Evolutionary conservation across 2,888 invertebrate genomes (phyloP).

Genomic region (Agriotes lineatus): DNA sequence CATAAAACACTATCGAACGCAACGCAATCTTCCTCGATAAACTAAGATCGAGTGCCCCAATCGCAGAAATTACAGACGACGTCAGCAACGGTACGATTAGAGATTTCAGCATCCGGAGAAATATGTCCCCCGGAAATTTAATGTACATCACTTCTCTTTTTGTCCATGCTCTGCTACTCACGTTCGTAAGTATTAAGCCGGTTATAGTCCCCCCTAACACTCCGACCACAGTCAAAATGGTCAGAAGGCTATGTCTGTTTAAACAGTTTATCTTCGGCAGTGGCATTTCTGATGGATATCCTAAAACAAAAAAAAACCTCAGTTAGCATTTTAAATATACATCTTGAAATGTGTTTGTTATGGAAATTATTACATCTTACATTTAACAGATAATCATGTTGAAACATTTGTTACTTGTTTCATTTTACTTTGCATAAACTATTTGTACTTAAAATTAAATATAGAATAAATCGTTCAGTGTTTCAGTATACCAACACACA

Average conservation of each 20-base stretch:
- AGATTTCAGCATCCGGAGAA: slow-evolving; percentile 95
- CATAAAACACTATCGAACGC: slow-evolving; percentile 91
- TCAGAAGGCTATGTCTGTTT: slow-evolving; percentile 74
- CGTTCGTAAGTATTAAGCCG: slow-evolving; percentile 77
- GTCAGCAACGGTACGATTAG: slow-evolving; percentile 94
- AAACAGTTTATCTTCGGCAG: slow-evolving; percentile 35
- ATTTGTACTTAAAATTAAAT: no score
- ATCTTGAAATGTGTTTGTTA: no score
- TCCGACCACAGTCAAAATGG: slow-evolving; percentile 83
- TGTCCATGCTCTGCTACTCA: slow-evolving; percentile 73
- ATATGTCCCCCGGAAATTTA: slow-evolving; percentile 93
- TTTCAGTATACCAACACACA: no score
- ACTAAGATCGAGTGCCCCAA: slow-evolving; percentile 89
- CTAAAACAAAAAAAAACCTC: no score
- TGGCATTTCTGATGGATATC: slow-evolving; percentile 22
- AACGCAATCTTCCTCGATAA: slow-evolving; percentile 88
- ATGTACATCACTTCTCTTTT: slow-evolving; percentile 92
- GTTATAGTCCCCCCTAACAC: slow-evolving; percentile 82
- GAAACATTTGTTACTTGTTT: no score
- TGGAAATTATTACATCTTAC: no score
- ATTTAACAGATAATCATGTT: no score
- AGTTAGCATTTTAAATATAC: no score
- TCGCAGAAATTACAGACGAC: slow-evolving; percentile 91
- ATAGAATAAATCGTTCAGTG: no score
- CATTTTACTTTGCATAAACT: no score